Conservation (phyloP, 2,113 vertebrate genomes). For the Entelurus aequoreus region DNA sequence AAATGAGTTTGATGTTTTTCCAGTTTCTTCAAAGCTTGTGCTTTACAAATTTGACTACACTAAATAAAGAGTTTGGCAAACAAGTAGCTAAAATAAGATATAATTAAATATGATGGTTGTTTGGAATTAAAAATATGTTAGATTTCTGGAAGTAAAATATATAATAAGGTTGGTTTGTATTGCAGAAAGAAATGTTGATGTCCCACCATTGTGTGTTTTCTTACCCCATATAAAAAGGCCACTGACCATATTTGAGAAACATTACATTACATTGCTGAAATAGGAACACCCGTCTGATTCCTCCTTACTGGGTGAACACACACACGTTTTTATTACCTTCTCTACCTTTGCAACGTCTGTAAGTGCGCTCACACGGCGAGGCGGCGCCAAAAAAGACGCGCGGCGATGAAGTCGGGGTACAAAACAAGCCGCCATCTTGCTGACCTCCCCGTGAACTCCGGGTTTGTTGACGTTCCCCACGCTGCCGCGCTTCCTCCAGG, state of each 20-base stretch:
- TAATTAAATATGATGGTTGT: no score
- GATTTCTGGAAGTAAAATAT: no score
- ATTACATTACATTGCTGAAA: slow-evolving; percentile 30
- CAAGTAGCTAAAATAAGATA: neutral
- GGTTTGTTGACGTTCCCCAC: slow-evolving; percentile 60
- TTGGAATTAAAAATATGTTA: no score
- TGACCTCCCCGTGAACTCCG: slow-evolving; percentile 69
- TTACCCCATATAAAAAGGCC: neutral
- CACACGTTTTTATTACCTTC: slow-evolving; percentile 36
- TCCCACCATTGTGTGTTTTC: no score
- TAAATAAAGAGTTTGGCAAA: neutral
- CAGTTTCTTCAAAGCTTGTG: no score
- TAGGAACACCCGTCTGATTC: slow-evolving; percentile 21
- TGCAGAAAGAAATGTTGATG: neutral
- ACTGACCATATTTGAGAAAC: neutral
- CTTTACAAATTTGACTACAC: no score
- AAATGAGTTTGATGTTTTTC: no score
- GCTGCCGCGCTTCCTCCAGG: slow-evolving; percentile 63
- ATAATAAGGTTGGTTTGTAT: no score
- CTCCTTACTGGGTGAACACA: slow-evolving; percentile 12
- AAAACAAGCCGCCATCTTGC: slow-evolving; percentile 50
- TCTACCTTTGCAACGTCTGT: slow-evolving; percentile 45
- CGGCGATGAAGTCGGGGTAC: slow-evolving; percentile 39
- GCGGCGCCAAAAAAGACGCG: neutral
- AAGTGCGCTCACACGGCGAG: slow-evolving; percentile 1